Evolutionary conservation across 1,140 invertebrate genomes (phyloP), one percentile per base, ranked within the genome.

Genomic region (Drosophila rufa): DNA sequence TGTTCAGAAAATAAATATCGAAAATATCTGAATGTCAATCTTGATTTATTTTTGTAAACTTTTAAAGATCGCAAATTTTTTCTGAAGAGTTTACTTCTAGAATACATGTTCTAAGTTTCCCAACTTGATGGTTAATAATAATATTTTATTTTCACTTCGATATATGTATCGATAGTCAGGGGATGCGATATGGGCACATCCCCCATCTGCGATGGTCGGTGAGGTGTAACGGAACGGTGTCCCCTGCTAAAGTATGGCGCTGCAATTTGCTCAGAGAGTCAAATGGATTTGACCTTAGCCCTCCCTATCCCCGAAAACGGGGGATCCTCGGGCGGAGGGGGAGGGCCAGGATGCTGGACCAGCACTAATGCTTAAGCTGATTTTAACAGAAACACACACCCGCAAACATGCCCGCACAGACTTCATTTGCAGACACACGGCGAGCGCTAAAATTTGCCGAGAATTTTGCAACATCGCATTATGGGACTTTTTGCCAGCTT

Each of bases 291-390:
- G 84, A 87, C 84, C 84, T 89, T 87, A 84, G 84, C 77, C 69
- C 80, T 78, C 79, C 38, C 51, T 40, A 53, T 61, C 43, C 53
- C 45, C 58, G 36, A 27, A 47, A 36, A 57, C 30, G 3, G 36
- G 11, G 19, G 12, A 7, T 42, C 40, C 40, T 15, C 6, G 40
- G 40, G 15, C 40, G 6, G 4, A 33, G 2, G 45, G 36, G 19
- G 0, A n/a, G 22, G 47, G 50, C 1, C 53, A 59, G 38, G 80
- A 79, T 70, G 69, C 80, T 66, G 71, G 70, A 82, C 64, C 75
- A 87, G 80, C 86, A 89, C 84, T 89, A 87, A 87, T 87, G 84
- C 80, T 78, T 87, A 87, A 87, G 83, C 83, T 89, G 83, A 89
- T 83, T 83, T 87, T 57, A 80, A 68, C 84, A 83, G 51, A 81